These are phyloP conservation scores for Butastur rufipennis DNA, from an alignment of 2,113 vertebrate species.

Conservation along the genomic window DNA sequence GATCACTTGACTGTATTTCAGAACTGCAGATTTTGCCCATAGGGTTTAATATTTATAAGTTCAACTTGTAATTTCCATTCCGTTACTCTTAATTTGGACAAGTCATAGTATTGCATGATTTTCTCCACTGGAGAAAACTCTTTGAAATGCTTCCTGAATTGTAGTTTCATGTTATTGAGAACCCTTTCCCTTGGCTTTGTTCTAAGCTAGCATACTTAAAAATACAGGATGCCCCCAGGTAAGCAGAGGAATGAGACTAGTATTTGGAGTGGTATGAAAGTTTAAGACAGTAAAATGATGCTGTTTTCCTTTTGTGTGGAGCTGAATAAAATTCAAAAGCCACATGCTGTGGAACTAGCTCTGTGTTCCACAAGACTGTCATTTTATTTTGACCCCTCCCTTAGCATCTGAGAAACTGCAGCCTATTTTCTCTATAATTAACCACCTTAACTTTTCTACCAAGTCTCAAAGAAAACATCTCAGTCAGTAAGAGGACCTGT, in stretches of 20 bases:
- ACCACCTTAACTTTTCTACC: neutral
- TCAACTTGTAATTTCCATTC: neutral
- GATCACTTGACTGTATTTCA: neutral
- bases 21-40: neutral
- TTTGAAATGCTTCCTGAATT: neutral
- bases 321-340: neutral
- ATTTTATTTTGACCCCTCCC: neutral
- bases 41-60: neutral
- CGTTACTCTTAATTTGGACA: neutral
- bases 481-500: neutral
- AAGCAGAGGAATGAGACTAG: neutral
- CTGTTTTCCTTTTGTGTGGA: neutral
- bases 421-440: neutral
- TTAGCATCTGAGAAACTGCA: neutral
- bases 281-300: neutral
- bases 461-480: neutral
- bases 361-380: accelerated
- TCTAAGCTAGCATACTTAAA: neutral
- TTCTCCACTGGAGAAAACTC: neutral
- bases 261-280: neutral
- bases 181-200: neutral
- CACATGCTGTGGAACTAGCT: neutral
- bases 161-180: neutral
- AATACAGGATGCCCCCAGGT: neutral
- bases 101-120: neutral